phyloP scores from a whole-genome alignment of 1,140 invertebrate genomes.

The Campoletis sonorensis region DNA sequence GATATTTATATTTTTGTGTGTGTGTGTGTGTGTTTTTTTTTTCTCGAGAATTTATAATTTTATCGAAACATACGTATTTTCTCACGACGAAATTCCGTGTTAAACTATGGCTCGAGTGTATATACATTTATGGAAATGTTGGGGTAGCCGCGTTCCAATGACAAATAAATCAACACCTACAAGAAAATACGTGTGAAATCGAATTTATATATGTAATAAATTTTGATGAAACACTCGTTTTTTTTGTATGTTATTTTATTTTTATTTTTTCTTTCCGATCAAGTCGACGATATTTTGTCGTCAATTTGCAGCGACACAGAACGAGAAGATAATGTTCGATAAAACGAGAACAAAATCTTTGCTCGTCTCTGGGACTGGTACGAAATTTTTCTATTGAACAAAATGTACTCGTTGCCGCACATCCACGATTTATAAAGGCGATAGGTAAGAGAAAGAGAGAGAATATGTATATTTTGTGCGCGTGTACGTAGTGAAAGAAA shows the following conservation, averaged over 20 bases:
- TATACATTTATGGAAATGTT: not conserved
- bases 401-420: not conserved
- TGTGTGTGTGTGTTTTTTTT: too few species aligned
- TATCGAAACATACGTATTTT: not conserved
- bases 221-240: constrained; percentile 1
- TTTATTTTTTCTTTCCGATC: too few species aligned
- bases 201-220: not conserved
- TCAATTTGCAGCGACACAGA: not conserved
- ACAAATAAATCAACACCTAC: constrained; percentile 28
- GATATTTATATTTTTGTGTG: too few species aligned
- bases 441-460: not conserved
- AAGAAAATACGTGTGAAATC: not conserved
- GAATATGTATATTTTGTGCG: not conserved
- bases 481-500: not conserved
- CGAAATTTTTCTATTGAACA: not conserved
- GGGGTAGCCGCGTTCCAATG: not conserved
- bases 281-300: not conserved
- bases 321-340: not conserved
- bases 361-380: not conserved
- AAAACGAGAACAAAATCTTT: not conserved
- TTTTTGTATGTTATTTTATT: not conserved
- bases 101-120: not conserved
- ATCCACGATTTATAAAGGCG: constrained; percentile 12
- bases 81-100: not conserved
- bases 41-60: not conserved